These are phyloP conservation scores for Enteromius fasciolatus DNA, from an alignment of 2,797 vertebrate genomes.

Conservation along the genomic window DNA sequence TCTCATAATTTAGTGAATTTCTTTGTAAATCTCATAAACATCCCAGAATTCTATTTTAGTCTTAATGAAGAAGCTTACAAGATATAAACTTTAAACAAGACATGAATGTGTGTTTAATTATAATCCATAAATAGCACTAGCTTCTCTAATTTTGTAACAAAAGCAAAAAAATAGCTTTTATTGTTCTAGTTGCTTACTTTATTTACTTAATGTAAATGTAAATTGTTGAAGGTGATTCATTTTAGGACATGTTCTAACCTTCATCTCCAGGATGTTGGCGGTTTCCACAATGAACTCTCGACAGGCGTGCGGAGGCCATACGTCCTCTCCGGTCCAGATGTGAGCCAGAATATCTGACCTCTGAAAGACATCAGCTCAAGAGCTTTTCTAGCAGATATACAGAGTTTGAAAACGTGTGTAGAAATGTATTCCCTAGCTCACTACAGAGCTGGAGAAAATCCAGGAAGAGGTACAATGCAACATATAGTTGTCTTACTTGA, in stretches of 20 bases:
- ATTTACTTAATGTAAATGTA: no score
- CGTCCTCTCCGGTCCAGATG: conserved; percentile 78
- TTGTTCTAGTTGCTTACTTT: no score
- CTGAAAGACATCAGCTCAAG: conserved; percentile 53
- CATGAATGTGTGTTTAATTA: not conserved
- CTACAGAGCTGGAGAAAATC: not conserved
- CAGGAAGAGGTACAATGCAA: not conserved
- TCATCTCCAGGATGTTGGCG: conserved; percentile 72
- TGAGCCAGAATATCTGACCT: conserved; percentile 74
- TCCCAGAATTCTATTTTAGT: not conserved
- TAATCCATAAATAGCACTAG: no score
- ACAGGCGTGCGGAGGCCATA: conserved; percentile 73
- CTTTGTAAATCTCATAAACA: not conserved
- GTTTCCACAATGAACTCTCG: conserved; percentile 78
- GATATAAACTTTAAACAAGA: not conserved
- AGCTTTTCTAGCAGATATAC: not conserved
- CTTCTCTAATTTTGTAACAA: no score
- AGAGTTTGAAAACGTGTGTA: not conserved
- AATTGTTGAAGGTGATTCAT: not conserved
- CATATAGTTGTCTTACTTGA: conserved; percentile 65
- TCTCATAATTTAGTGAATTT: not conserved
- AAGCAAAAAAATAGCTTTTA: no score
- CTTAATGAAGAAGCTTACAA: not conserved
- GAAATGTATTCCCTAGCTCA: not conserved
- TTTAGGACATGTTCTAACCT: conserved; percentile 52